These are phyloP conservation scores for Agrotis clavis DNA, from an alignment of 2,888 invertebrate genomes.

Conservation along the genomic window DNA sequence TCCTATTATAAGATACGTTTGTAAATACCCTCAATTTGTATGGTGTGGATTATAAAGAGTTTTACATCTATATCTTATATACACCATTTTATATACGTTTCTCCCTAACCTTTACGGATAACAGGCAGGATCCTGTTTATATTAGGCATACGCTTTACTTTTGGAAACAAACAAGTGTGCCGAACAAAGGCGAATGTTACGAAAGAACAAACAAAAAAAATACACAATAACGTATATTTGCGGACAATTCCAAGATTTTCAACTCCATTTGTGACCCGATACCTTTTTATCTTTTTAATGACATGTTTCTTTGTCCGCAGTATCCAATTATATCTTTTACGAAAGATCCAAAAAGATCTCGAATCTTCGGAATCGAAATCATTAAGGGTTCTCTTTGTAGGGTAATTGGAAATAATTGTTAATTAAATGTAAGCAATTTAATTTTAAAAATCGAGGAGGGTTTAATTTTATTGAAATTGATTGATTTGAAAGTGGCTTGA, in stretches of 20 bases:
- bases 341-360: conserved; percentile 39
- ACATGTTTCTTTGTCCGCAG: conserved; percentile 63
- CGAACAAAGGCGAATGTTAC: neutral
- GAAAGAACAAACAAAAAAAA: conserved; percentile 5
- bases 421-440: conserved; percentile 50
- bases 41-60: too few species aligned
- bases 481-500: conserved; percentile 20
- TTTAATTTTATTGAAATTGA: conserved; percentile 34
- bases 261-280: conserved; percentile 62
- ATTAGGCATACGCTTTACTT: neutral
- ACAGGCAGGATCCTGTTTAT: neutral
- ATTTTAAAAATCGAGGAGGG: conserved; percentile 35
- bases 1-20: too few species aligned
- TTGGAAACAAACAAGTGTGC: neutral
- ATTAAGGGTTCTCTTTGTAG: conserved; percentile 48
- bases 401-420: conserved; percentile 46
- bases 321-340: conserved; percentile 66
- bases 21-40: too few species aligned
- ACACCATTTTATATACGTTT: too few species aligned
- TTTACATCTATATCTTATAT: too few species aligned
- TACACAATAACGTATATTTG: neutral
- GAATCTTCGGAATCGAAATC: conserved; percentile 32
- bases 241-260: conserved; percentile 39
- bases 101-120: neutral
- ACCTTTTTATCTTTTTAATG: conserved; percentile 66